These are phyloP conservation scores for Theocolax elegans DNA, from an alignment of 1,140 invertebrate genomes.

Conservation along the genomic window DNA sequence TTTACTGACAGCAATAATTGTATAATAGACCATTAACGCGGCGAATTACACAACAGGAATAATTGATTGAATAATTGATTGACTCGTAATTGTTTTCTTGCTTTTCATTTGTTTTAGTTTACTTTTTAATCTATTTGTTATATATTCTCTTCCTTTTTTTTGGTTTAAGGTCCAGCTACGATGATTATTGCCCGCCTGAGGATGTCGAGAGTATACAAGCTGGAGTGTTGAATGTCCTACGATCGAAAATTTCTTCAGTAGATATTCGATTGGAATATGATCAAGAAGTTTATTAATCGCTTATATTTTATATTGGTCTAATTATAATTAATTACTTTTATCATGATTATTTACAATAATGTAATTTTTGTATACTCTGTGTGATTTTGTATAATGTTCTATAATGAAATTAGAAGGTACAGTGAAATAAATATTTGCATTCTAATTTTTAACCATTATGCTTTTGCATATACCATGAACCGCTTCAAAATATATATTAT, in stretches of 20 bases:
- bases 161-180: slow-evolving; percentile 75
- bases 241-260: slow-evolving; percentile 21
- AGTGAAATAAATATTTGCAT: too few relatives aligned
- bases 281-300: background rate
- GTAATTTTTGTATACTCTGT: too few relatives aligned
- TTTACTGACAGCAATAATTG: slow-evolving; percentile 38
- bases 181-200: slow-evolving; percentile 87
- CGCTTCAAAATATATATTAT: too few relatives aligned
- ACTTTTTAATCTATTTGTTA: background rate
- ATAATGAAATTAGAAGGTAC: too few relatives aligned
- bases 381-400: too few relatives aligned
- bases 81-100: slow-evolving; percentile 25
- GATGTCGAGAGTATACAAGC: slow-evolving; percentile 80
- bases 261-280: slow-evolving; percentile 23
- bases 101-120: slow-evolving; percentile 4
- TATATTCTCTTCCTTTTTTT: background rate
- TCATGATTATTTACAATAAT: too few relatives aligned
- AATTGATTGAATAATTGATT: slow-evolving; percentile 31
- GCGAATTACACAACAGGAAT: slow-evolving; percentile 32
- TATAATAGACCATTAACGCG: slow-evolving; percentile 39
- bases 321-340: too few relatives aligned
- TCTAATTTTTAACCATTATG: too few relatives aligned
- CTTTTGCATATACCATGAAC: too few relatives aligned
- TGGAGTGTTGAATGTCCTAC: slow-evolving; percentile 68
- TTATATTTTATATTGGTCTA: too few relatives aligned